Evolutionary conservation across 2,888 invertebrate genomes (phyloP), one percentile per base, ranked within the genome.

Genomic region (Cinara cedri): DNA sequence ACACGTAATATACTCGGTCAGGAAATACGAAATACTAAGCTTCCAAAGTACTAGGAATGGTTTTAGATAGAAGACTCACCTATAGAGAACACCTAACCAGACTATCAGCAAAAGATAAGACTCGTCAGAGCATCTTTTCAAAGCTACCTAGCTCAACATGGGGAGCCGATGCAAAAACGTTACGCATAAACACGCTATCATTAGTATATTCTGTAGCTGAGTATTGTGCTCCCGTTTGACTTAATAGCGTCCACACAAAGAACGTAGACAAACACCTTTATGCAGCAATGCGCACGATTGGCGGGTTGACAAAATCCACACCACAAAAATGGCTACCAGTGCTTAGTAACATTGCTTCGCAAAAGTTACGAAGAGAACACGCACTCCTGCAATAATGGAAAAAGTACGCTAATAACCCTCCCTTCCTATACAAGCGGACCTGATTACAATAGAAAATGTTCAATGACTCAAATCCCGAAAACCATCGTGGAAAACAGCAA

Each of bases 281-380:
- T 49, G 57, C 24, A 9, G 46, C 57, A 72, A 72, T 72, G 49
- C 24, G 49, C n/a, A 51, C 72, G 62, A 62, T 51, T 60, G 72
- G 72, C 1, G 62, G 62, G n/a, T 21, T 62, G 72, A 72, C 34
- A 62, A 72, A 72, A 9, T 34, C 72, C 19, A 62, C 19, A 62
- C 72, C 46, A 72, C 60, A 62, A 49, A 72, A 72, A 63, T 72
- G 72, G 72, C 3, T 62, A 72, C 60, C 62, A 49, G 51, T 72
- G 57, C 24, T 62, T 26, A 72, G 62, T 49, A 72, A 57, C 46
- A 72, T 72, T 72, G 60, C 46, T 72, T 49, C 60, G n/a, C n/a
- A n/a, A n/a, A n/a, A n/a, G n/a, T n/a, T n/a, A n/a, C n/a, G n/a
- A n/a, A n/a, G n/a, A n/a, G n/a, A n/a, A n/a, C n/a, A n/a, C n/a